Evolutionary conservation across 2,888 invertebrate genomes (phyloP), one percentile per base, ranked within the genome.

Genomic region (Teleiodes luculella): DNA sequence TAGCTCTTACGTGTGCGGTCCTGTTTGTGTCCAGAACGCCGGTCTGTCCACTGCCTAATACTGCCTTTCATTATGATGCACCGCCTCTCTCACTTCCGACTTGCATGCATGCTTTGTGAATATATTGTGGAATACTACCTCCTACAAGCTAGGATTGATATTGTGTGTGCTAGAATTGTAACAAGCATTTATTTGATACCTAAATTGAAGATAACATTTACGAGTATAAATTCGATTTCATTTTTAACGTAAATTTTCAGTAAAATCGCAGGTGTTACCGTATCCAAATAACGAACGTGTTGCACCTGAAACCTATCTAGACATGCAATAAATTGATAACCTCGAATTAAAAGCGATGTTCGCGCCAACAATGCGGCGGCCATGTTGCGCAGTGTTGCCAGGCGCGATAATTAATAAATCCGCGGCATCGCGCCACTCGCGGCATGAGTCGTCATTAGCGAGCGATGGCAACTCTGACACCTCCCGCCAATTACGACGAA

Each of bases 381-480:
- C 83, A 86, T 89, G 78, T 86, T 86, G 84, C 75, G 67, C 75
- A 73, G 84, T 86, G 87, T 85, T 86, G 78, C 86, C 86, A 87
- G 78, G 82, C 86, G 86, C 76, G 76, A 87, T 88, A 88, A 89
- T 88, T 87, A 57, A 88, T 84, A 87, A 88, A 87, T 88, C 86
- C 83, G 83, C 86, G 73, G 75, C 68, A 71, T 69, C 68, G 43
- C 24, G 43, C 43, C 43, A 43, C 28, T 43, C 43, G 13, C 43
- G 43, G 28, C 43, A 28, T 73, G 72, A 70, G 70, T 70, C 49
- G 33, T 16, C 33, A 39, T 39, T 30, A 53, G 59, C 68, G 83
- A 79, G 87, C 88, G 88, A 88, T 88, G 87, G 86, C 78, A 86
- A 88, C 88, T 88, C 88, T 87, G 87, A 88, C 88, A 88, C 89